Conservation (phyloP, 2,113 vertebrate genomes). For the Dasyprocta punctata region DNA sequence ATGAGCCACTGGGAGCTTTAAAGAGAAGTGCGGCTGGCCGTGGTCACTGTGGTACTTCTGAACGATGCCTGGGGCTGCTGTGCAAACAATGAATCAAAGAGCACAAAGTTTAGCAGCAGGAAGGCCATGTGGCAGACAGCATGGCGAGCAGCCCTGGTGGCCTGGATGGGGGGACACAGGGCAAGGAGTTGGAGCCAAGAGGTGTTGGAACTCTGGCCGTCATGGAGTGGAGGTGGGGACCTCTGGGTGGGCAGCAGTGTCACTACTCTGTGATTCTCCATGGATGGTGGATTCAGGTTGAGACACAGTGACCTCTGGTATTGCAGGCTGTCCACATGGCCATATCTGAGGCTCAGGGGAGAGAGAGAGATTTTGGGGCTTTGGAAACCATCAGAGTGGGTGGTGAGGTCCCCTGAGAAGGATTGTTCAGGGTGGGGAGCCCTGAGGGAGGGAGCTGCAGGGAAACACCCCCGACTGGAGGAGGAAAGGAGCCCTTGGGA, state of each 20-base stretch:
- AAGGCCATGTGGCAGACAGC: not conserved
- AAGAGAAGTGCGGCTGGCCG: not conserved
- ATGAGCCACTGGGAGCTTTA: not conserved
- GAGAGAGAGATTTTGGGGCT: not conserved
- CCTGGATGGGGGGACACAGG: not conserved
- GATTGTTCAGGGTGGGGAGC: not conserved
- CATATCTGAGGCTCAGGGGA: not conserved
- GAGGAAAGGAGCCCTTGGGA: not conserved
- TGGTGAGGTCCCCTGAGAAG: not conserved
- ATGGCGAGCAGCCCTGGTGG: not conserved
- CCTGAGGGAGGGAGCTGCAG: not conserved
- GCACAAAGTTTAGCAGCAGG: not conserved
- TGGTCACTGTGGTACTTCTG: not conserved
- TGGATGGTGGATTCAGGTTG: not conserved
- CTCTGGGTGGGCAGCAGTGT: not conserved
- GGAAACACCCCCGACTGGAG: not conserved
- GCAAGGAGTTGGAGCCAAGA: not conserved
- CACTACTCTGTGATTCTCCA: not conserved
- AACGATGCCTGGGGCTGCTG: not conserved
- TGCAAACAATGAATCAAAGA: not conserved
- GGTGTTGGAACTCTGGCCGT: not conserved
- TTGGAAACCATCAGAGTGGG: not conserved
- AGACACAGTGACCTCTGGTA: not conserved
- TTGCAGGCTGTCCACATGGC: not conserved
- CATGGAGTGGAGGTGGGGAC: rapidly evolving